phyloP scores from a whole-genome alignment of 1,140 invertebrate genomes.

The Gerris buenoi region DNA sequence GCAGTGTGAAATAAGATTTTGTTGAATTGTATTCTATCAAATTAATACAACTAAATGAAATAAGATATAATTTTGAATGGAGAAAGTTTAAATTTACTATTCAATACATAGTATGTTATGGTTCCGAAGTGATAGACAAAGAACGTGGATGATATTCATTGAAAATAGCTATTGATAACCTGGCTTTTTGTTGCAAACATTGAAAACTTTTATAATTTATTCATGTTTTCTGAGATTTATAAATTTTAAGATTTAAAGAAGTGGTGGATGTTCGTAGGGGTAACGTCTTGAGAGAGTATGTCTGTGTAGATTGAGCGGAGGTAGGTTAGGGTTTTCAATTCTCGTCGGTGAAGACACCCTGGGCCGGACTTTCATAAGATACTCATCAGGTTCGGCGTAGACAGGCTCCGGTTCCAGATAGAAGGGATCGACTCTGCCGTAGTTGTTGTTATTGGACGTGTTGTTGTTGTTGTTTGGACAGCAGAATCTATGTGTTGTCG shows the following conservation, averaged over 20 bases:
- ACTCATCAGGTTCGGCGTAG: slow-evolving; percentile 56
- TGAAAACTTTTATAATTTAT: no score
- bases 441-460: slow-evolving; percentile 30
- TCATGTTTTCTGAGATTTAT: no score
- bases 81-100: no score
- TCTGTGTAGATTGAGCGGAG: slow-evolving; percentile 54
- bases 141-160: no score
- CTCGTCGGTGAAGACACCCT: slow-evolving; percentile 59
- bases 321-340: slow-evolving; percentile 63
- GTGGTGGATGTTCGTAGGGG: background rate
- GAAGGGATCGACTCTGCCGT: slow-evolving; percentile 12
- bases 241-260: background rate
- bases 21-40: no score
- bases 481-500: slow-evolving; percentile 22
- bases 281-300: background rate
- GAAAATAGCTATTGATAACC: no score
- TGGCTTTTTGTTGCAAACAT: no score
- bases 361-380: slow-evolving; percentile 28
- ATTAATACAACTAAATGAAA: no score
- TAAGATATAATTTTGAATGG: no score
- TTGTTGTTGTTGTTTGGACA: slow-evolving; percentile 1
- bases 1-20: no score
- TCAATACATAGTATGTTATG: no score
- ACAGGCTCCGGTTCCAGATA: slow-evolving; percentile 42
- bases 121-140: no score